Base-by-base conservation (phyloP, 2,888 invertebrate genomes). In the Raillietiella orientalis region DNA sequence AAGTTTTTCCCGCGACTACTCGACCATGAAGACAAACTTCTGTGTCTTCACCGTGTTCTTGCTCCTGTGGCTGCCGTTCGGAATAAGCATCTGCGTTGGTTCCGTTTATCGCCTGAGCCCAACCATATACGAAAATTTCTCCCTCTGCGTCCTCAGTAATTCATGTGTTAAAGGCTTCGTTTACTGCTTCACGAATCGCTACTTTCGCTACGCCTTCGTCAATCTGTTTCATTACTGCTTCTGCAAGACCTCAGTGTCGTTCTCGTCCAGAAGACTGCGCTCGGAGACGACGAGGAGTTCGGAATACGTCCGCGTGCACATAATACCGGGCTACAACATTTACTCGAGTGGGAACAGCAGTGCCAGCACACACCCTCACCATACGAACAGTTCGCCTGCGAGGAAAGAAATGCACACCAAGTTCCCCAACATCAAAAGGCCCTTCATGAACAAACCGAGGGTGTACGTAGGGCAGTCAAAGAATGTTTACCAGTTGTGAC, bases 161-260 rank as follows among this genome's bases (percentile, higher is more conserved):
- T 60, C 66, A 1, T 57, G 63, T 33, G 42, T 66, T 32, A 62
- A 63, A 32, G 61, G 60, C 34, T 50, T 62, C 13, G 39, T 69
- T 19, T 63, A 63, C 40, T 58, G 62, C 37, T 44, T 57, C 4
- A 46, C 59, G n/a, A 63, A 66, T 38, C 49, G 52, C 5, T 59
- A 60, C 39, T 70, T 70, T 39, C 53, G 67, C 19, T 56, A 55
- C 30, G 65, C 67, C 4, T 71, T 66, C 41, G 50, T 60, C 9
- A 61, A 62, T 38, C 47, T 71, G 5, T 71, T 69, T 39, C 62
- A 66, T 38, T 72, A 71, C 38, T 70, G 69, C 39, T 70, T 62
- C 41, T 71, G 69, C 46, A 71, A 70, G 43, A 66, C 61, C 5
- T 61, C 64, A 4, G 60, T 62, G 14, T 57, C 64, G 2, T 62